These are phyloP conservation scores for Pseudachorutes palmiensis DNA, from an alignment of 1,140 invertebrate species.

Conservation along the genomic window DNA sequence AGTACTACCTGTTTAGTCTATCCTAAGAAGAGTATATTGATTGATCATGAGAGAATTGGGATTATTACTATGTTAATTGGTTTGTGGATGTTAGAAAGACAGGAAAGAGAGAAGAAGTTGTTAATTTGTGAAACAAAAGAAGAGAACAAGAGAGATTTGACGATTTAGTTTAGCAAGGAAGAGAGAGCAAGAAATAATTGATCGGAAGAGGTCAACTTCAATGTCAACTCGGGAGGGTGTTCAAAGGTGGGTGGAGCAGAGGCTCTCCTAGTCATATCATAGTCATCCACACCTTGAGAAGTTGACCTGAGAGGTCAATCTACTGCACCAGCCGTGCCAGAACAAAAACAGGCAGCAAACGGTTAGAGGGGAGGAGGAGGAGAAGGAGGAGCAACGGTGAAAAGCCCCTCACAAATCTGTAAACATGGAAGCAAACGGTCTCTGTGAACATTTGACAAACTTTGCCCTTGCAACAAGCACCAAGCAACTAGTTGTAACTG, in stretches of 20 bases:
- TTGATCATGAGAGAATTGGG: not conserved
- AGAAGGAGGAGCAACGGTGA: not conserved
- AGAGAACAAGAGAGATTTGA: not conserved
- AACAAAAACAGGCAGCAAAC: not conserved
- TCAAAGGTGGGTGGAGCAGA: too few species aligned
- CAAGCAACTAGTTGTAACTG: not conserved
- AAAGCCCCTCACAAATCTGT: not conserved
- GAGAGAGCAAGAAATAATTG: too few species aligned
- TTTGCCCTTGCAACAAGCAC: not conserved
- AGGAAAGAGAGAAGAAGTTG: not conserved
- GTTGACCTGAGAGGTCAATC: too few species aligned
- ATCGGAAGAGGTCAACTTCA: too few species aligned
- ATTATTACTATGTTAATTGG: not conserved
- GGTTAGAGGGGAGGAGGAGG: not conserved
- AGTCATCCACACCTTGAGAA: too few species aligned
- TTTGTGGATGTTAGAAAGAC: not conserved
- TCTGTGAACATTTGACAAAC: too few species aligned
- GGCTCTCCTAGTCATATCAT: too few species aligned
- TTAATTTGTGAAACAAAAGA: not conserved
- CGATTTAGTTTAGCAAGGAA: too few species aligned
- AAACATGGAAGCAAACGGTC: too few species aligned
- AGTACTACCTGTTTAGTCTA: not conserved
- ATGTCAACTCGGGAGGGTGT: too few species aligned
- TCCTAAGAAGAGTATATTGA: not conserved
- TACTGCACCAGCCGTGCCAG: too few species aligned